Evolutionary conservation across 2,888 invertebrate genomes (phyloP), one percentile per base, ranked within the genome.

Genomic region (Ophioninae sp.): DNA sequence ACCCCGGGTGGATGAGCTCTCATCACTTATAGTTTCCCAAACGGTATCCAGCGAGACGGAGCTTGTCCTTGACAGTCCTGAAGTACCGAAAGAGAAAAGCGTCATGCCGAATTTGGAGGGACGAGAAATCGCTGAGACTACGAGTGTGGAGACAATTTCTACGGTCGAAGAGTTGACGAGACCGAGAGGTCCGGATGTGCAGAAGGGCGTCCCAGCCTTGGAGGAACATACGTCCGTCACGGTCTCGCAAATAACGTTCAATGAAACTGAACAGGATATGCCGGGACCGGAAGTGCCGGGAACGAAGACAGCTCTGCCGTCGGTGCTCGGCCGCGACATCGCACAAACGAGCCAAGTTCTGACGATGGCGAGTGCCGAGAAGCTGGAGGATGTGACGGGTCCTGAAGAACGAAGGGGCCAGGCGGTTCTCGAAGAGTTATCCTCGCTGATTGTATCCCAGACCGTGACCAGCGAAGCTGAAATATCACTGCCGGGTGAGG

Each of bases 341-440:
- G 93, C 93, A 8, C 91, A 93, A 88, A 92, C 92, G 67, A 88
- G 90, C 30, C 92, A 93, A 88, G 88, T 93, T 2, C 79, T 91
- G 20, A 85, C 88, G 72, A 84, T 87, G 17, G 79, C 83, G n/a
- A 89, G 83, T 37, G 86, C 88, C 0, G 92, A 90, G 85, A 90
- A 90, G 67, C 86, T 92, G 23, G 79, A 82, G 6, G 85, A 88
- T 71, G 17, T 74, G 69, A 83, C 85, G 17, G 85, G 87, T 72
- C 85, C 90, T 9, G 87, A 90, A 59, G 90, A 90, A 79, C 87
- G 89, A 65, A 89, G 87, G 73, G 90, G 91, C 37, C 88, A 88
- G 61, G 84, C 89, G 6, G 87, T 86, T 61, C 76, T 92, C 3
- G 88, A 90, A 59, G 90, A 89, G 76, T 69, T 89, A 1, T 64